Evolutionary conservation across 2,888 invertebrate species (phyloP).

Genomic region (Dilophus febrilis): DNA sequence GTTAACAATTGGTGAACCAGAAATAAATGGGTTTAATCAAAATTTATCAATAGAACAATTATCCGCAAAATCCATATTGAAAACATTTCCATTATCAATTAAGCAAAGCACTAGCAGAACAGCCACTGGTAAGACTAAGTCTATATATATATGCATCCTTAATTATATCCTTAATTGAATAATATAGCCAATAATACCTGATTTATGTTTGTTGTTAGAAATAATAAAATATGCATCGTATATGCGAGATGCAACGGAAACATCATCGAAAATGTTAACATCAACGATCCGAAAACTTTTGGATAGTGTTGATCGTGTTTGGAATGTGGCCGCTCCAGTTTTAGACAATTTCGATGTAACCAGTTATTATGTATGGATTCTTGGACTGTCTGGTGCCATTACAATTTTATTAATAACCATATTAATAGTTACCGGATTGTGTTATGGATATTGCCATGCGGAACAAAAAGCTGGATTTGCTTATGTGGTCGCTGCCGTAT

Average conservation of each 20-base stretch:
- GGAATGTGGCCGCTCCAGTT: conserved; percentile 21
- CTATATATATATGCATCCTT: neutral
- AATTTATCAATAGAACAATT: conserved; percentile 29
- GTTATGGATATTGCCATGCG: conserved; percentile 26
- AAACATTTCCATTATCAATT: conserved; percentile 29
- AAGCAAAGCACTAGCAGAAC: conserved; percentile 27
- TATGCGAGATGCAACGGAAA: conserved; percentile 25
- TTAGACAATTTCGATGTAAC: conserved; percentile 22
- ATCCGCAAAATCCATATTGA: conserved; percentile 28
- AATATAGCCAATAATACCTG: too few relatives aligned
- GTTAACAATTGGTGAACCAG: conserved; percentile 30
- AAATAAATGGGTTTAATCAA: conserved; percentile 27
- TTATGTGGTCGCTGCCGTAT: conserved; percentile 21
- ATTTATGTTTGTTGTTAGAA: conserved; percentile 15
- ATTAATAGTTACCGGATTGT: conserved; percentile 25
- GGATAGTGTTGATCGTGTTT: conserved; percentile 22
- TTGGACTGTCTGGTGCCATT: conserved; percentile 24
- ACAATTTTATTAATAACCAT: conserved; percentile 24
- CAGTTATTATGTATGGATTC: conserved; percentile 24
- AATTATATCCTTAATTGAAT: too few relatives aligned
- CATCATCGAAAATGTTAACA: conserved; percentile 26
- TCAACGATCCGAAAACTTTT: conserved; percentile 23
- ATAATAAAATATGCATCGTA: conserved; percentile 14
- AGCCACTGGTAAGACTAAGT: conserved; percentile 23
- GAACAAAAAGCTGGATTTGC: conserved; percentile 25